These are phyloP conservation scores for Marcusenius ussheri DNA, from an alignment of 2,113 vertebrate species.

Conservation along the genomic window DNA sequence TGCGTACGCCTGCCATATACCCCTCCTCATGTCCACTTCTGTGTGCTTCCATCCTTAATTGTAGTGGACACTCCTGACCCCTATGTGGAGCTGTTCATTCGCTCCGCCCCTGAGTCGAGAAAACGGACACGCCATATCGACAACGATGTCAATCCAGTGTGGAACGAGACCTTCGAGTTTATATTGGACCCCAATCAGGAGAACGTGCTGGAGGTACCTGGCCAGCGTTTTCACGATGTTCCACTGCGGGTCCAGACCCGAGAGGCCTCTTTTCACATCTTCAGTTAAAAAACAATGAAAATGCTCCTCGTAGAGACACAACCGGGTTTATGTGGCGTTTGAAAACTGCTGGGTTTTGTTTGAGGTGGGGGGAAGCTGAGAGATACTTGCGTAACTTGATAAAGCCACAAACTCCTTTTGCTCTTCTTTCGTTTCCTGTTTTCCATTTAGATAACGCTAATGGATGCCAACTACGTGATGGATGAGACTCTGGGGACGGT, in stretches of 20 bases:
- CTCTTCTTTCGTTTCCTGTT: not conserved
- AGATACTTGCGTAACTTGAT: not conserved
- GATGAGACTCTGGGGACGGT: conserved; percentile 86
- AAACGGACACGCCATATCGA: conserved; percentile 88
- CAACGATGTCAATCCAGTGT: conserved; percentile 85
- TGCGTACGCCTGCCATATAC: not conserved
- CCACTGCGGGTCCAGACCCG: not conserved
- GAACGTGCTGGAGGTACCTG: conserved; percentile 33
- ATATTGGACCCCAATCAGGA: conserved; percentile 90
- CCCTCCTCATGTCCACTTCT: not conserved
- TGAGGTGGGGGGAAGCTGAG: not conserved
- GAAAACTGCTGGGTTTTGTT: not conserved
- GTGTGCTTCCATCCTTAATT: not conserved
- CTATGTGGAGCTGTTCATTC: conserved; percentile 90
- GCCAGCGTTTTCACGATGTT: not conserved
- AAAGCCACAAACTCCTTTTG: not conserved
- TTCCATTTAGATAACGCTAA: conserved; percentile 76
- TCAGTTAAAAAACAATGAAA: not conserved
- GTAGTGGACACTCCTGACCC: conserved; percentile 97
- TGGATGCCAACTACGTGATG: conserved; percentile 98
- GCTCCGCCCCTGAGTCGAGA: conserved; percentile 82
- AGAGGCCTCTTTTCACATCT: not conserved
- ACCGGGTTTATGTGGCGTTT: too few species aligned
- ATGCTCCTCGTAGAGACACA: not conserved
- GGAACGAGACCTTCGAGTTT: conserved; percentile 89